phyloP scores from a whole-genome alignment of 2,113 vertebrate species.

The Scolopax mira region DNA sequence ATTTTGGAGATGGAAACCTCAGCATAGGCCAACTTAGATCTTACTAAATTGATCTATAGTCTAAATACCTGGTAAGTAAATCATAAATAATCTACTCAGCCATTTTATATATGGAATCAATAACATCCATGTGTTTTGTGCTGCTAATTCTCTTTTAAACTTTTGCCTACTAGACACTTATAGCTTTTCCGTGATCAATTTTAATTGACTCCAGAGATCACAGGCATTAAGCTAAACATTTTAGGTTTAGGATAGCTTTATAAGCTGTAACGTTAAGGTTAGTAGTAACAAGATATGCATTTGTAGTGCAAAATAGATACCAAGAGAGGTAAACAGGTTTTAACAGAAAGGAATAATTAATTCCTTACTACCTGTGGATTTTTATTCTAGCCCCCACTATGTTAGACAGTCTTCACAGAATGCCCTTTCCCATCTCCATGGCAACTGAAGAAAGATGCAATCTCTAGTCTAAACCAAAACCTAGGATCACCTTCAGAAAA shows the following conservation, averaged over 20 bases:
- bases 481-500: neutral
- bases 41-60: neutral
- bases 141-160: neutral
- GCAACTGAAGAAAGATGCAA: neutral
- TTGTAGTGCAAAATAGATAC: neutral
- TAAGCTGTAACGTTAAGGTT: neutral
- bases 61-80: neutral
- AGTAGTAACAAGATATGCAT: neutral
- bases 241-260: neutral
- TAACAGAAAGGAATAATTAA: neutral
- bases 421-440: neutral
- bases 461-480: neutral
- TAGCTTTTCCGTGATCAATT: neutral
- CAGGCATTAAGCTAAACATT: neutral
- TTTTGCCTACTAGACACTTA: neutral
- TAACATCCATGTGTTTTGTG: neutral
- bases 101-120: neutral
- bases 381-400: neutral
- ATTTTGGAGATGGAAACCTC: neutral
- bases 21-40: neutral
- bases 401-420: neutral
- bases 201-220: neutral
- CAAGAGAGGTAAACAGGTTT: neutral
- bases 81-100: neutral
- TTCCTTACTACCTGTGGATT: neutral